Evolutionary conservation across 1,140 invertebrate genomes (phyloP), one percentile per base, ranked within the genome.

Genomic region (Ostrea edulis): DNA sequence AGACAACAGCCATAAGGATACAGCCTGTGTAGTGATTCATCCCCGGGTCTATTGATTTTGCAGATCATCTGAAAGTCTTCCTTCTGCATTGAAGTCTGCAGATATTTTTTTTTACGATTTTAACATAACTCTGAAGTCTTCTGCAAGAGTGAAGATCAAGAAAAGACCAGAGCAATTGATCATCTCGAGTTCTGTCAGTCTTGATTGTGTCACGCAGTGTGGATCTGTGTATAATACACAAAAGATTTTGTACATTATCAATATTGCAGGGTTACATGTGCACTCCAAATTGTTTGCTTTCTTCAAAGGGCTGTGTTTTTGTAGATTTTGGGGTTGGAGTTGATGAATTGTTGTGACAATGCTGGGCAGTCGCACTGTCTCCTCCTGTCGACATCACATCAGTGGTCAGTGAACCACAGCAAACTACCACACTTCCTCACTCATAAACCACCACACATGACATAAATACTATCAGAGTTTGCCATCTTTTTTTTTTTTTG

Each of bases 101-200:
- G 29, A 44, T 44, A 44, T 44, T 44, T 44, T 44, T 25, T 25
- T 35, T 29, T 29, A 14, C 9, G 22, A 77, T 77, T 29, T 29
- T 25, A 77, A 44, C 68, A 77, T 44, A 77, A 77, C 68, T 11
- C 68, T 9, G 25, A 29, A 77, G 25, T 77, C 68, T 77, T 77
- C 68, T 77, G 68, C 68, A 77, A 77, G 68, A 77, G 68, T 77
- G 68, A 77, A 77, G 68, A 77, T 77, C 68, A 77, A 77, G 68
- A 77, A 77, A 77, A 29, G 68, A 77, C 68, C 29, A 3, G 25
- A 77, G 68, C 68, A 77, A 12, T 35, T 35, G 25, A 77, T 77
- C 68, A 77, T 77, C 68, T 25, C n/a, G 9, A 62, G 29, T 14
- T 77, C 25, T 77, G 17, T 77, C 68, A 25, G 68, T 25, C 68